These are phyloP conservation scores for Drosophila busckii DNA, from an alignment of 1,140 invertebrate genomes.

Conservation along the genomic window DNA sequence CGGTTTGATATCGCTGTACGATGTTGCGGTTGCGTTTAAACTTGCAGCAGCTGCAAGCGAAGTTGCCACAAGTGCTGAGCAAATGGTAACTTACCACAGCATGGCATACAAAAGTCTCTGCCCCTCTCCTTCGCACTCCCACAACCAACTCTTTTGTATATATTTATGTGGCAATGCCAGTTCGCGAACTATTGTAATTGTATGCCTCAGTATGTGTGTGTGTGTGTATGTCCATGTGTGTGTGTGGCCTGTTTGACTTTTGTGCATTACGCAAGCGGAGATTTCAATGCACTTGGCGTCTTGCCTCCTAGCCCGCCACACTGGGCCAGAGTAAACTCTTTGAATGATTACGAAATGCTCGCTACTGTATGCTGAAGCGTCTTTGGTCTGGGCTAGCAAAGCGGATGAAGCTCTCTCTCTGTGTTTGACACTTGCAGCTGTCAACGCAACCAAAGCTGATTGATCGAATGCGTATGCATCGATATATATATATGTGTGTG, in stretches of 20 bases:
- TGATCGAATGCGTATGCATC: conserved; percentile 44
- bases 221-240: too few species aligned
- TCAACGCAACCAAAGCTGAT: conserved; percentile 61
- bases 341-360: conserved; percentile 17
- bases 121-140: not conserved
- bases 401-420: conserved; percentile 65
- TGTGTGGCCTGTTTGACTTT: conserved; percentile 65
- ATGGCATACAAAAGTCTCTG: too few species aligned
- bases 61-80: conserved; percentile 32
- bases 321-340: conserved; percentile 5
- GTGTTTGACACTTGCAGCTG: conserved; percentile 70
- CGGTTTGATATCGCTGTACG: conserved; percentile 21
- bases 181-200: conserved; percentile 32
- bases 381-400: conserved; percentile 26
- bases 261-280: conserved; percentile 58
- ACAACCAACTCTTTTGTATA: too few species aligned
- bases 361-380: conserved; percentile 9
- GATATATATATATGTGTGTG: not conserved
- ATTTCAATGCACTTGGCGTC: conserved; percentile 36
- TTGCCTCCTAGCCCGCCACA: conserved; percentile 28
- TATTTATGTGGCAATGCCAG: not conserved
- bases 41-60: conserved; percentile 21
- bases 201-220: too few species aligned
- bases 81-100: conserved; percentile 27
- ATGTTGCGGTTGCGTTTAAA: conserved; percentile 22